phyloP scores from a whole-genome alignment of 1,140 invertebrate genomes.

The Dolichoris vasculosae region DNA sequence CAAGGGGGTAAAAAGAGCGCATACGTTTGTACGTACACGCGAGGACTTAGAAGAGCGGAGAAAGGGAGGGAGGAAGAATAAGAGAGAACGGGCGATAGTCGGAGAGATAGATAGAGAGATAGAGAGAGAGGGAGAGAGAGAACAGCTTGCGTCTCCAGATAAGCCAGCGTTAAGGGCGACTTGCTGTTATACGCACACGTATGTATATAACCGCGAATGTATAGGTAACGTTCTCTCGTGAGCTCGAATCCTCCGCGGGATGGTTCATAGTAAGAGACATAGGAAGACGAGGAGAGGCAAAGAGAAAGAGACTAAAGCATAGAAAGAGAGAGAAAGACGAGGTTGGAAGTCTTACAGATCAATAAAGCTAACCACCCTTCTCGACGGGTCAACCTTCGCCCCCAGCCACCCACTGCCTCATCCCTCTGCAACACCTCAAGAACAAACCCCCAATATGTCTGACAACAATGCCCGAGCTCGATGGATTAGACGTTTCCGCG shows the following conservation, averaged over 20 bases:
- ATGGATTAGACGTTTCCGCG: conserved; percentile 70
- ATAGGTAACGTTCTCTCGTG: background rate
- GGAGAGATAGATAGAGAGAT: background rate
- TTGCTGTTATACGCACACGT: conserved; percentile 31
- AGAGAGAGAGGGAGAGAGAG: background rate
- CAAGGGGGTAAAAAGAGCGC: conserved; percentile 43
- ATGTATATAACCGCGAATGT: background rate
- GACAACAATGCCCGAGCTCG: conserved; percentile 68
- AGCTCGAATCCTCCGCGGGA: conserved; percentile 40
- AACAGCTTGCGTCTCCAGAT: conserved; percentile 62
- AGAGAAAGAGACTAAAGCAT: conserved; percentile 27
- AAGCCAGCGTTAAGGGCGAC: conserved; percentile 72
- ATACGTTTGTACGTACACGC: background rate
- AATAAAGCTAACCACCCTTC: conserved; percentile 75
- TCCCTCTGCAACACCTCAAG: conserved; percentile 67
- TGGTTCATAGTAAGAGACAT: conserved; percentile 15
- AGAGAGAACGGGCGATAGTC: conserved; percentile 4
- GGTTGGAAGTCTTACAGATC: conserved; percentile 73
- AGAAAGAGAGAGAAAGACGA: conserved; percentile 24
- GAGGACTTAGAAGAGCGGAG: background rate
- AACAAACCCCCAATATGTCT: conserved; percentile 73
- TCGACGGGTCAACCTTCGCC: conserved; percentile 59
- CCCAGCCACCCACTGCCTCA: conserved; percentile 39
- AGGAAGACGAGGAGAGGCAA: conserved; percentile 28
- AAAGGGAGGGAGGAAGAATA: background rate